phyloP scores from a whole-genome alignment of 2,888 invertebrate species.

The Caenorhabditis panamensis region DNA sequence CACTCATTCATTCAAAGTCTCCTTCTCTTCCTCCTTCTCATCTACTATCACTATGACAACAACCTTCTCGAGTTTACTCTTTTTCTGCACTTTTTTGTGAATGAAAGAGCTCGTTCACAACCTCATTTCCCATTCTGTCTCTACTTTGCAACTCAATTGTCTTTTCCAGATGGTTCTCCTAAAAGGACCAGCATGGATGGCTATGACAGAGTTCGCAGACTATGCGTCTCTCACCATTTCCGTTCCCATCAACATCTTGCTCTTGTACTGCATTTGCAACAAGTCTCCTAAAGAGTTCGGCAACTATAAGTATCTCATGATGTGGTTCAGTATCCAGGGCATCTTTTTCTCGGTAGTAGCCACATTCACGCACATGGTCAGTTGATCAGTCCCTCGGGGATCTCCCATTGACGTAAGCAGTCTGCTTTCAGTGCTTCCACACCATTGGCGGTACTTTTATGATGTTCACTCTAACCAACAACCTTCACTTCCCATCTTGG shows the following conservation, averaged over 20 bases:
- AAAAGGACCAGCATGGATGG: slow-evolving; percentile 24
- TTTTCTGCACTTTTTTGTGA: too few relatives aligned
- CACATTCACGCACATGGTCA: slow-evolving; percentile 37
- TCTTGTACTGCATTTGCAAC: slow-evolving; percentile 36
- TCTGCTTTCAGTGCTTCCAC: slow-evolving; percentile 33
- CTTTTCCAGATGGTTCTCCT: slow-evolving; percentile 26
- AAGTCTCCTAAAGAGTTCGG: slow-evolving; percentile 38
- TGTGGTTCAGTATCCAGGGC: slow-evolving; percentile 35
- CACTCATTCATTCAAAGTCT: too few relatives aligned
- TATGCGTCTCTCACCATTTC: slow-evolving; percentile 1
- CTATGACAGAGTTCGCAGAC: slow-evolving; percentile 1
- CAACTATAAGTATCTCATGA: slow-evolving; percentile 31
- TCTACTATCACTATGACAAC: too few relatives aligned
- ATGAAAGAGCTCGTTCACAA: too few relatives aligned
- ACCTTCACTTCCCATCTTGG: slow-evolving; percentile 15
- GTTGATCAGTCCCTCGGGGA: slow-evolving; percentile 1
- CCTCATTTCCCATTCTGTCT: not conserved
- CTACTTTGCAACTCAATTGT: too few relatives aligned
- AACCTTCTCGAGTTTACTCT: too few relatives aligned
- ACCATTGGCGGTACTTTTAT: slow-evolving; percentile 39
- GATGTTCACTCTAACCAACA: slow-evolving; percentile 45
- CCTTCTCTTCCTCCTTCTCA: too few relatives aligned
- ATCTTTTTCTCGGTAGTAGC: slow-evolving; percentile 46
- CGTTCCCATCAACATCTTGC: slow-evolving; percentile 25
- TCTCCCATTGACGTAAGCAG: not conserved